phyloP scores from a whole-genome alignment of 2,888 invertebrate species.

The Melipona beecheii region DNA sequence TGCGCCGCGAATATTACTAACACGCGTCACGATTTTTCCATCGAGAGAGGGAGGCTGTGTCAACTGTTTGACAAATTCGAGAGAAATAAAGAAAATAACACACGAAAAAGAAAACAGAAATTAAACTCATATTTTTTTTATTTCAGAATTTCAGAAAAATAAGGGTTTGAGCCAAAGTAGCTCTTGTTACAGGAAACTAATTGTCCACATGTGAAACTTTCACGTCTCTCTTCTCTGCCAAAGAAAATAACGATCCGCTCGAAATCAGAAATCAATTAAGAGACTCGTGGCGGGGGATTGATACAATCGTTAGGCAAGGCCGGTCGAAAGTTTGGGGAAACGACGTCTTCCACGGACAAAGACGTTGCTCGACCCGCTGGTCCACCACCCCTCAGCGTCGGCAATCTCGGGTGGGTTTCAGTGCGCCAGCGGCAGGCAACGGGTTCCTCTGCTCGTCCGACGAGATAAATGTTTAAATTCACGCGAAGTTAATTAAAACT shows the following conservation, averaged over 20 bases:
- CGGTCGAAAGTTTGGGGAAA: slow-evolving; percentile 9
- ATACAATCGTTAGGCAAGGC: not conserved
- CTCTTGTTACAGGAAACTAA: no score
- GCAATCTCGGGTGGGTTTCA: slow-evolving; percentile 53
- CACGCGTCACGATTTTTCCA: slow-evolving; percentile 44
- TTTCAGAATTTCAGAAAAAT: no score
- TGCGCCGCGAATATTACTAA: slow-evolving; percentile 67
- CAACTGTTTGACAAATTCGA: no score
- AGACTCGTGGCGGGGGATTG: not conserved
- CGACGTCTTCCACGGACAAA: slow-evolving; percentile 44
- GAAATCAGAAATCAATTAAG: not conserved
- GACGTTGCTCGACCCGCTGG: slow-evolving; percentile 37
- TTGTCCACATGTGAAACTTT: no score
- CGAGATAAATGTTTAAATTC: slow-evolving; percentile 78
- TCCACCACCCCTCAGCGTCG: slow-evolving; percentile 12
- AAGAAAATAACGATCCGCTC: no score
- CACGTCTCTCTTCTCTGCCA: not conserved
- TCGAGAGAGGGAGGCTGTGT: no score
- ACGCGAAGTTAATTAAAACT: slow-evolving; percentile 80
- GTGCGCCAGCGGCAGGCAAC: slow-evolving; percentile 32
- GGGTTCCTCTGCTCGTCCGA: slow-evolving; percentile 64
- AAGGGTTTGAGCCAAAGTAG: no score
- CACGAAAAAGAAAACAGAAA: no score
- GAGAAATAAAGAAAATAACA: no score
- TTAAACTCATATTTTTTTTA: no score